phyloP scores from a whole-genome alignment of 2,113 vertebrate genomes.

The Nothobranchius kuhntae region DNA sequence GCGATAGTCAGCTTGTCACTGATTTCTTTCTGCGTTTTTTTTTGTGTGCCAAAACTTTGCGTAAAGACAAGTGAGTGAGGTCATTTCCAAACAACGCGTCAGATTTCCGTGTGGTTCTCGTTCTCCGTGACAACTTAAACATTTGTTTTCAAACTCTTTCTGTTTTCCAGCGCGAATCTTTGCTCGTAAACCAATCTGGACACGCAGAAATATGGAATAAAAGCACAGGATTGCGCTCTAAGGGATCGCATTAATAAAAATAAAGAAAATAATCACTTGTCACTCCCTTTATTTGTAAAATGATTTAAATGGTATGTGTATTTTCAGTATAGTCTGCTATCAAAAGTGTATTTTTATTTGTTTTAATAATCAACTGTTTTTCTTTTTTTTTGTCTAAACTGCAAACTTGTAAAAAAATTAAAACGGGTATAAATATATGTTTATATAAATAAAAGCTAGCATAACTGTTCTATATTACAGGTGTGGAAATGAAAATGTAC shows the following conservation, averaged over 20 bases:
- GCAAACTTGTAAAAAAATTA: no score
- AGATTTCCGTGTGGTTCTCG: slow-evolving; percentile 3
- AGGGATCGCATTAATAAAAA: no score
- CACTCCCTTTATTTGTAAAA: no score
- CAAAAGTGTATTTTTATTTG: no score
- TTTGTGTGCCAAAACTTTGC: slow-evolving; percentile 33
- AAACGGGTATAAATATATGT: not conserved
- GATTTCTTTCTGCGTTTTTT: slow-evolving; percentile 22
- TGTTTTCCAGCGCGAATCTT: no score
- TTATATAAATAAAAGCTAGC: no score
- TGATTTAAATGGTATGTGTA: no score
- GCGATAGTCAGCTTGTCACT: slow-evolving; percentile 12
- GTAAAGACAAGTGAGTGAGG: slow-evolving; percentile 53
- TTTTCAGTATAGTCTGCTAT: no score
- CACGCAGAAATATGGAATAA: not conserved
- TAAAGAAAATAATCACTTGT: no score
- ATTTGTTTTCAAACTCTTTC: not conserved
- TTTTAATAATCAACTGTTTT: not conserved
- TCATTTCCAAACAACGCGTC: slow-evolving; percentile 52
- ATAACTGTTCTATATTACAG: no score
- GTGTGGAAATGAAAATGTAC: slow-evolving; percentile 2
- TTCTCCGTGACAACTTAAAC: slow-evolving; percentile 9
- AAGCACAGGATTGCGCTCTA: not conserved
- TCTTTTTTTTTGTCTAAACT: slow-evolving; percentile 5
- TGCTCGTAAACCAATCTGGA: no score